Base-by-base conservation (phyloP, 2,888 invertebrate genomes). In the Apodemia zela region DNA sequence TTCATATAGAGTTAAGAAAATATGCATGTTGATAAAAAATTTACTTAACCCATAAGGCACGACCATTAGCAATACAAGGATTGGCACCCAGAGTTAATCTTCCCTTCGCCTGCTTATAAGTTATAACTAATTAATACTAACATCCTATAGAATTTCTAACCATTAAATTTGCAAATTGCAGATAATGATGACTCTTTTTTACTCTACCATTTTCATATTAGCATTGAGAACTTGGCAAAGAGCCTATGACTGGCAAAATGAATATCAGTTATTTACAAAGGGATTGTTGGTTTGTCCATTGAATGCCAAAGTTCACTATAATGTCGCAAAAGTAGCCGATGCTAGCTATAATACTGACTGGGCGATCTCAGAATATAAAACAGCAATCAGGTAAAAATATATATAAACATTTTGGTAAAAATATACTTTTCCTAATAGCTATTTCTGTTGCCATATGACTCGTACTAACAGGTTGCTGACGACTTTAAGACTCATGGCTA, bases 231-330 rank as follows among this genome's bases (percentile, higher is more conserved):
- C 94, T 29, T 90, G 94, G 67, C 90, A 94, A 68, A 90, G 97
- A 69, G 95, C 96, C 62, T 78, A 85, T 3, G 95, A 98, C 62
- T 99, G 98, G 98, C 93, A 93, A 66, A 94, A 89, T 63, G 98
- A 98, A 83, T 94, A 94, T 71, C 82, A 87, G 17, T 87, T 99
- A 47, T 99, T 98, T 80, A 87, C 91, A 59, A 96, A 97, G 33
- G 99, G 96, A 0, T 83, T 97, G n/a, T 79, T 91, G 29, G 97
- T 99, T 17, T 99, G 99, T 79, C 98, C 99, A 0, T 90, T 95
- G 59, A 99, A 99, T 90, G 98, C 99, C 21, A 99, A 99, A 93
- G 96, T 96, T 4, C 95, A 93, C 73, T 99, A 99, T 80, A 99
- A 99, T 82, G 94, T 98, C 62, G 99, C 96, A 0, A 98, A 98